phyloP scores from a whole-genome alignment of 1,140 invertebrate genomes.

The Chrysomallon squamiferum region DNA sequence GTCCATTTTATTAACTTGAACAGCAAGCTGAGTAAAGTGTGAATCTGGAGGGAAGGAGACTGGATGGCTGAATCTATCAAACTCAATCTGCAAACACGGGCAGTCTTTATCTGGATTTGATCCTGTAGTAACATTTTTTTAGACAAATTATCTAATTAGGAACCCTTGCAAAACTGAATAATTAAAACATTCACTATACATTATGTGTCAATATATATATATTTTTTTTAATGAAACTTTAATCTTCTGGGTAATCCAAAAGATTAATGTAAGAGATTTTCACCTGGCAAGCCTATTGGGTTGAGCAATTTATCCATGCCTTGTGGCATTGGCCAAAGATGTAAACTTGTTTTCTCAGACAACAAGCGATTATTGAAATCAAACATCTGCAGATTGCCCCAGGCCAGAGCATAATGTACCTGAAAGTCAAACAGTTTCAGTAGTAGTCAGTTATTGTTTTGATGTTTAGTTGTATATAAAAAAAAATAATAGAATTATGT shows the following conservation, averaged over 20 bases:
- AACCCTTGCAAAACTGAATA: no score
- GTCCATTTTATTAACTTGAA: not conserved
- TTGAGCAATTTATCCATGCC: conserved; percentile 83
- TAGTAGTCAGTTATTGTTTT: no score
- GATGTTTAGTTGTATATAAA: no score
- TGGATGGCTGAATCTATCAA: conserved; percentile 66
- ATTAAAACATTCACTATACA: no score
- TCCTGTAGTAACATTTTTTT: conserved; percentile 69
- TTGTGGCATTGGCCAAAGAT: conserved; percentile 90
- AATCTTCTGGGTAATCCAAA: no score
- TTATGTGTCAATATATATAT: no score
- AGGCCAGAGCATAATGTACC: conserved; percentile 84
- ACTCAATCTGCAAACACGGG: conserved; percentile 81
- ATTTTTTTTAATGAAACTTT: no score
- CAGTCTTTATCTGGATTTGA: conserved; percentile 85
- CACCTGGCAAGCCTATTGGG: conserved; percentile 77
- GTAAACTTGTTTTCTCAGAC: conserved; percentile 83
- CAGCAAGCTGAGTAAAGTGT: conserved; percentile 63
- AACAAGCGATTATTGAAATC: conserved; percentile 89
- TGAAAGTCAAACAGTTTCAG: conserved; percentile 35
- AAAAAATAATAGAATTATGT: no score
- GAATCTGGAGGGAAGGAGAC: conserved; percentile 64
- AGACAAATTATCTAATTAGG: no score
- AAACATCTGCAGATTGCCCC: conserved; percentile 93
- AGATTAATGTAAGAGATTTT: not conserved